Evolutionary conservation across 2,113 vertebrate species (phyloP).

Genomic region (Pseudolaguvia tuberculata): DNA sequence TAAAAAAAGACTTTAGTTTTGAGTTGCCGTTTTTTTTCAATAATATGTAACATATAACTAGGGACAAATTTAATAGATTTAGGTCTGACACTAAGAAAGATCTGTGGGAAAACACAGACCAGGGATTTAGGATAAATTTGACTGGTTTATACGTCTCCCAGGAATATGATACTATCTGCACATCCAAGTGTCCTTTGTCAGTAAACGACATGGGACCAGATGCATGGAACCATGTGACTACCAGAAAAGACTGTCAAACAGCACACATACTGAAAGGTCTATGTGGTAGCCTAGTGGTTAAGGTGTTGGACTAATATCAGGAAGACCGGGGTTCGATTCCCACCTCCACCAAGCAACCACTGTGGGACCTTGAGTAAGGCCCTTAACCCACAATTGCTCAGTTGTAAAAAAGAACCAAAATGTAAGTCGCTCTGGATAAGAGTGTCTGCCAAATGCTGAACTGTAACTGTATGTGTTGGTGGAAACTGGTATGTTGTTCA

Average conservation of each 20-base stretch:
- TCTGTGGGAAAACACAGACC: constrained; percentile 22
- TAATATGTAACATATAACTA: constrained; percentile 15
- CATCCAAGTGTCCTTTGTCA: constrained; percentile 37
- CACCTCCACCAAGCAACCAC: no score
- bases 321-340: no score
- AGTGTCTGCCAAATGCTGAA: no score
- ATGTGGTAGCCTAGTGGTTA: no score
- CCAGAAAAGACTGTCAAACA: constrained; percentile 33
- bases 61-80: constrained; percentile 14
- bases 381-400: no score
- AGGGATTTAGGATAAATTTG: constrained; percentile 33
- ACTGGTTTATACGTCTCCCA: constrained; percentile 38
- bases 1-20: background rate
- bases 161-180: constrained; percentile 49
- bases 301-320: no score
- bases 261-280: constrained; percentile 30
- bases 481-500: constrained; percentile 28
- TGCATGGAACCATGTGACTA: constrained; percentile 37
- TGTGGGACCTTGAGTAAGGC: no score
- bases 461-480: no score
- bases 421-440: no score
- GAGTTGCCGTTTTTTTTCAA: background rate
- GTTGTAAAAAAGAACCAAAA: no score
- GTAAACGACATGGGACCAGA: constrained; percentile 41
- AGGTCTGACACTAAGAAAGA: constrained; percentile 33